Percentiles rank a stretch among this genome's conserved stretches.
These are phyloP conservation scores for Theocolax elegans DNA, from an alignment of 1,140 invertebrate genomes.

Conservation along the genomic window DNA sequence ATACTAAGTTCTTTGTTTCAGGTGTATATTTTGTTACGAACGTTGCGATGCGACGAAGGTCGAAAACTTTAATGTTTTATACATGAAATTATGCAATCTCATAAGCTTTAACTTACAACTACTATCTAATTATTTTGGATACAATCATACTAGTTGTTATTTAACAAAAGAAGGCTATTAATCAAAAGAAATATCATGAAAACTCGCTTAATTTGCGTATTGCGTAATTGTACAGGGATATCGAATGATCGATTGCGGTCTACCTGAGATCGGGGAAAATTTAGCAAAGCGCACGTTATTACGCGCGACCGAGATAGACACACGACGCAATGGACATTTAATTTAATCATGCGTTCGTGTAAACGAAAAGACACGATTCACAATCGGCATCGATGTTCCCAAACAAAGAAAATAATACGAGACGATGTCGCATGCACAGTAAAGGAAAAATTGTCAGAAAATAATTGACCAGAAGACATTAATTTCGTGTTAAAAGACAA, in stretches of 20 bases:
- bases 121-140: background rate
- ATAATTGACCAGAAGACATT: conserved; percentile 24
- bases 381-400: no score
- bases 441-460: no score
- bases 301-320: no score
- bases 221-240: background rate
- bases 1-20: background rate
- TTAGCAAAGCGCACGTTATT: background rate
- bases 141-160: background rate
- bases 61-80: background rate
- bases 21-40: background rate
- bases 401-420: no score
- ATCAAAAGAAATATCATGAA: no score
- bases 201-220: background rate
- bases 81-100: background rate
- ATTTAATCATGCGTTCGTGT: background rate
- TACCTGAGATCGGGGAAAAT: background rate
- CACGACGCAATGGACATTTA: background rate
- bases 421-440: no score
- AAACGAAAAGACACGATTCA: background rate
- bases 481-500: background rate
- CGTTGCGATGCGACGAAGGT: background rate
- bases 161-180: background rate
- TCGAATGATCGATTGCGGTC: conserved; percentile 6
- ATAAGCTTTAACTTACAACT: background rate